Evolutionary conservation across 2,888 invertebrate genomes (phyloP).

Genomic region (Lamproptera curius): DNA sequence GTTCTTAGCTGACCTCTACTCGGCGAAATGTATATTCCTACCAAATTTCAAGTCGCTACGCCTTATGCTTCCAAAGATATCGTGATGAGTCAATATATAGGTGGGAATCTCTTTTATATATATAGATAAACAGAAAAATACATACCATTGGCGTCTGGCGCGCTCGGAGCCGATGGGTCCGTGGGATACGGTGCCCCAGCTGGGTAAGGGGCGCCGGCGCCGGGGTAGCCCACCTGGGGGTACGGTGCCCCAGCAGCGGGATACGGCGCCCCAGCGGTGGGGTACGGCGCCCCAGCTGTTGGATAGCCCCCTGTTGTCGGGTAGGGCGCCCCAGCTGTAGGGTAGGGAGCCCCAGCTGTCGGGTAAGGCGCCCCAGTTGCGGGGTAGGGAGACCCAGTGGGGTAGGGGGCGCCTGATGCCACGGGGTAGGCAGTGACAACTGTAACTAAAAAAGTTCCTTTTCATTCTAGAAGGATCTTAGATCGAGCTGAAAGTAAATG

Average conservation of each 20-base stretch:
- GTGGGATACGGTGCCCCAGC: background rate
- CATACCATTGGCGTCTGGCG: slow-evolving; percentile 50
- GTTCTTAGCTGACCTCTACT: too few species aligned
- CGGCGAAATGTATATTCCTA: too few species aligned
- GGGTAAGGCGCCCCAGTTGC: slow-evolving; percentile 31
- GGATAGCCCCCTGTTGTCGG: slow-evolving; percentile 32
- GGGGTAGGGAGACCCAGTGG: slow-evolving; percentile 30
- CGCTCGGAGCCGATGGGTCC: slow-evolving; percentile 39
- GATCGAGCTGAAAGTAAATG: too few species aligned
- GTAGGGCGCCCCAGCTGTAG: slow-evolving; percentile 29
- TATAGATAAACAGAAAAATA: slow-evolving; percentile 11
- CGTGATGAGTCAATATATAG: too few species aligned
- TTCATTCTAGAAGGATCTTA: too few species aligned
- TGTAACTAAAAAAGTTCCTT: slow-evolving; percentile 17
- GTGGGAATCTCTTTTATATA: too few species aligned
- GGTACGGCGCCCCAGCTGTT: slow-evolving; percentile 24
- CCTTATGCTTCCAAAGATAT: too few species aligned
- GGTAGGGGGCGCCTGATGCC: slow-evolving; percentile 25
- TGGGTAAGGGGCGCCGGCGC: slow-evolving; percentile 15
- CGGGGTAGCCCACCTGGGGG: too few species aligned
- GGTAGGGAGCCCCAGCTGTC: slow-evolving; percentile 30
- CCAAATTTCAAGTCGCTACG: too few species aligned
- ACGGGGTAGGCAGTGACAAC: too few species aligned
- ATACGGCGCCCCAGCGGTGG: slow-evolving; percentile 25
- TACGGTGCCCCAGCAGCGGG: slow-evolving; percentile 25